Percentiles rank a stretch among this genome's conserved stretches.
Evolutionary conservation across 1,140 invertebrate genomes (phyloP).

Genomic region (Drosophila littoralis): DNA sequence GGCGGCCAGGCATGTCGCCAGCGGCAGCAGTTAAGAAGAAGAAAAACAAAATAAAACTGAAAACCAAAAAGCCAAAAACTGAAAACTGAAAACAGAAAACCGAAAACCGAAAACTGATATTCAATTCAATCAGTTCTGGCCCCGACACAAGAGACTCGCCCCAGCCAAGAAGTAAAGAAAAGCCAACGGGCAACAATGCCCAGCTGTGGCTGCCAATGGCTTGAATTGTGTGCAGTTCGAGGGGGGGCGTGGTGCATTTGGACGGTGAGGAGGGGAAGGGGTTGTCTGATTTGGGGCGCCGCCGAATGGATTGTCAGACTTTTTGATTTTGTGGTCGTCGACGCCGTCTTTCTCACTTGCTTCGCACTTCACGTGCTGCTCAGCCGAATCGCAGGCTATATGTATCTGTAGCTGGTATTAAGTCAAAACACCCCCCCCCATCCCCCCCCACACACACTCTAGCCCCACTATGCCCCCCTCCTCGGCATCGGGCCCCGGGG

Average conservation of each 20-base stretch:
- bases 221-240: no score
- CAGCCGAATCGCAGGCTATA: constrained; percentile 26
- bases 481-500: background rate
- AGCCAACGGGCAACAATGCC: constrained; percentile 39
- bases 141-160: constrained; percentile 24
- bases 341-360: background rate
- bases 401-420: constrained; percentile 34
- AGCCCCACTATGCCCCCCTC: background rate
- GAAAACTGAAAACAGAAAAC: constrained; percentile 61
- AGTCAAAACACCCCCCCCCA: background rate
- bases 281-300: constrained; percentile 27
- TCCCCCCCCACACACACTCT: background rate
- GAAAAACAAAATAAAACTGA: constrained; percentile 16
- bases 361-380: constrained; percentile 21
- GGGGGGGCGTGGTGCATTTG: background rate
- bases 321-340: constrained; percentile 56
- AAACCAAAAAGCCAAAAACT: constrained; percentile 43
- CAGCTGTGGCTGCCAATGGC: constrained; percentile 45
- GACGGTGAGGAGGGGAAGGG: background rate
- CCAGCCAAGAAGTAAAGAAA: background rate
- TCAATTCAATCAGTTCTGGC: constrained; percentile 78
- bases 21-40: constrained; percentile 18
- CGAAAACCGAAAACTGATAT: constrained; percentile 66
- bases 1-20: constrained; percentile 11
- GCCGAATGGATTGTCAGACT: constrained; percentile 61